Evolutionary conservation across 2,113 vertebrate genomes (phyloP), one percentile per base, ranked within the genome.

Genomic region (Anguilla rostrata): DNA sequence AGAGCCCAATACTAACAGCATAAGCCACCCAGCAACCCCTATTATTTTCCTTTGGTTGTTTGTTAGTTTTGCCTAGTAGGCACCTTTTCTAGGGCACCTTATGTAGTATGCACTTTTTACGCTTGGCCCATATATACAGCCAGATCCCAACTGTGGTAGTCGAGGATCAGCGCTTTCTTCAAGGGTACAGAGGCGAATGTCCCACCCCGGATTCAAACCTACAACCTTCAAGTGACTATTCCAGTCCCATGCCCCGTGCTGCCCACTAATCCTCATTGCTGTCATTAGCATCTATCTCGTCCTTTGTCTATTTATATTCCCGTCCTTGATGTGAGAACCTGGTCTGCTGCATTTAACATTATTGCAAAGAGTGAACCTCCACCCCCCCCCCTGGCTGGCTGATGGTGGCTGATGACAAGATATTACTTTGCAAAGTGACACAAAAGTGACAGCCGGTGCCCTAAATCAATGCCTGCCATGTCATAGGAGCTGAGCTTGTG

Each of bases 351-450:
- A 34, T 75, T 75, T 75, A 75, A 26, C 71, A 29, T 75, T 34
- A 34, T 34, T 34, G n/a, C 71, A 75, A 71, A 71, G 71, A 75
- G 11, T 34, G 71, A 75, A 75, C n/a, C n/a, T 8, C 26, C 26
- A 3, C n/a, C 26, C n/a, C 71, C 71, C 22, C 63, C 26, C 20
- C n/a, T n/a, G n/a, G n/a, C n/a, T n/a, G n/a, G n/a, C n/a, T n/a
- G n/a, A n/a, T n/a, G 29, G 41, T 49, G 79, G 84, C 79, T 86
- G 86, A 87, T 88, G 87, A 81, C 39, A 83, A 92, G 91, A 93
- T 75, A 75, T 92, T 90, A 92, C 91, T 81, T 87, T 56, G 86
- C 84, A 84, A 88, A 86, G 84, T 90, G 92, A 92, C 83, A 84
- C 57, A 71, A 84, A 84, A 71, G 83, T 71, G 83, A 75, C 71